A percentile compares a stretch with the other conserved stretches of the same genome.
Conservation (phyloP, 37 sponge, comb jelly and placozoan genomes). For the Haliclona indistincta region DNA sequence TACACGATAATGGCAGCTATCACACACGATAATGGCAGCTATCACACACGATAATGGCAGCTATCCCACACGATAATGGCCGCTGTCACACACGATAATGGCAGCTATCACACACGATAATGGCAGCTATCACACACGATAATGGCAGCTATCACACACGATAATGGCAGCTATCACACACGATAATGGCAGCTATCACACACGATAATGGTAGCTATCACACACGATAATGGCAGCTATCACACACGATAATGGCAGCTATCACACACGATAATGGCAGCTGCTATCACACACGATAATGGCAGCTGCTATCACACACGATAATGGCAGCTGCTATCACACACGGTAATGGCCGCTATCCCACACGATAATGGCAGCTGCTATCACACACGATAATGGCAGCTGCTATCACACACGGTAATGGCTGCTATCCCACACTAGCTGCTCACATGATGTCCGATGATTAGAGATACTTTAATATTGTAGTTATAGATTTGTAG, state of each 20-base stretch:
- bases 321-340: no score
- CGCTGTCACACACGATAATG: neutral
- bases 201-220: no score
- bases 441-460: constrained; percentile 45
- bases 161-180: neutral
- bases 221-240: neutral
- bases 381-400: no score
- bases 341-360: neutral
- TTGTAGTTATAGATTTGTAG: constrained; percentile 61
- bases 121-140: neutral
- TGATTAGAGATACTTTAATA: constrained; percentile 53
- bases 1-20: no score
- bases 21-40: neutral
- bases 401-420: neutral
- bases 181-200: neutral
- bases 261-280: no score
- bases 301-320: neutral
- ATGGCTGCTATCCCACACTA: neutral
- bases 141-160: no score
- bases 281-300: no score
- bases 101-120: neutral
- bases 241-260: no score
- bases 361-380: no score
- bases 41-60: neutral
- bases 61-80: no score